phyloP scores from a whole-genome alignment of 2,888 invertebrate species.

The Meloe dianella region DNA sequence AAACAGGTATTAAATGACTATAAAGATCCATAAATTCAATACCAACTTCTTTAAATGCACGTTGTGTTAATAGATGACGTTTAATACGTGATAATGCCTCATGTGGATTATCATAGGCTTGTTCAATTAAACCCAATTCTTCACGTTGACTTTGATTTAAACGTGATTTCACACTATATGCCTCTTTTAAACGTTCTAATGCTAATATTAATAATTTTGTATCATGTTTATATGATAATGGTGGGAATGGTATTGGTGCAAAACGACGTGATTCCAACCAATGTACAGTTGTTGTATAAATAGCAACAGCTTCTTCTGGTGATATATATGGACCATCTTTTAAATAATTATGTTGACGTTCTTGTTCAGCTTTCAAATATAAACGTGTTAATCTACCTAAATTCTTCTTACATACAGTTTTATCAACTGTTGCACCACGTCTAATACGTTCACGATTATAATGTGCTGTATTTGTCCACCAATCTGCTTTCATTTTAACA shows the following conservation, averaged over 20 bases:
- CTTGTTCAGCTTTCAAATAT: conserved; percentile 98
- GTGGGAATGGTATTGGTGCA: conserved; percentile 99
- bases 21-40: conserved; percentile 99
- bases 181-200: conserved; percentile 94
- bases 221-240: conserved; percentile 99
- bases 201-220: conserved; percentile 97
- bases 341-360: conserved; percentile 97
- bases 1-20: conserved; percentile 97
- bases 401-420: conserved; percentile 99
- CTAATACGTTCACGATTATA: conserved; percentile 98
- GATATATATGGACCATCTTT: conserved; percentile 99
- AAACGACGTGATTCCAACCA: conserved; percentile 99
- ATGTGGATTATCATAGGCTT: conserved; percentile 99
- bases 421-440: conserved; percentile 99
- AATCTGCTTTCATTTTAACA: conserved; percentile 99
- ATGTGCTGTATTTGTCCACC: conserved; percentile 99
- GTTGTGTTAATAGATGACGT: conserved; percentile 96
- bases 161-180: conserved; percentile 96
- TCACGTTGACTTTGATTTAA: conserved; percentile 99
- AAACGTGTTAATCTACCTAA: conserved; percentile 95
- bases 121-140: conserved; percentile 97
- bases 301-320: conserved; percentile 99
- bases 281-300: conserved; percentile 99
- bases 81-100: conserved; percentile 99
- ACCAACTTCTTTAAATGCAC: conserved; percentile 98